A percentile compares a stretch with the other conserved stretches of the same genome.
These are phyloP conservation scores for Arvicanthis niloticus DNA, from an alignment of 2,113 vertebrate genomes.

Conservation along the genomic window DNA sequence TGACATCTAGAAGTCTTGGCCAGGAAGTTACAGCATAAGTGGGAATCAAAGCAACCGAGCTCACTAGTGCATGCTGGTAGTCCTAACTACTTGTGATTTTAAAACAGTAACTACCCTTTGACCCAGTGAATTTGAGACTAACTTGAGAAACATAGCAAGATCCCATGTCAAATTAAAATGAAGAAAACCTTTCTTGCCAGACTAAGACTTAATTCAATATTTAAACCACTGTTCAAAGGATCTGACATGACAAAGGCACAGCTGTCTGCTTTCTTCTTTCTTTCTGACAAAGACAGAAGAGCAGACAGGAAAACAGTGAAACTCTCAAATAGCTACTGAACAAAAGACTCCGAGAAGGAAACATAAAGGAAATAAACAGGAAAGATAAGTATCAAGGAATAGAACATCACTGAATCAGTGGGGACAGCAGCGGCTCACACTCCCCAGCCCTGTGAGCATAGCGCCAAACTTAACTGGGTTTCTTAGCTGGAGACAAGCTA, in stretches of 20 bases:
- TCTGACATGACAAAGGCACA: neutral
- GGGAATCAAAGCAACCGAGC: neutral
- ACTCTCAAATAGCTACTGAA: constrained; percentile 17
- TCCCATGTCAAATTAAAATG: neutral
- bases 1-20: neutral
- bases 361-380: constrained; percentile 13
- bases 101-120: neutral
- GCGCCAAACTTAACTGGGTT: constrained; percentile 15
- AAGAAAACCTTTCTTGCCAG: neutral
- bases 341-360: neutral
- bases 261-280: neutral
- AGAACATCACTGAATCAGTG: neutral
- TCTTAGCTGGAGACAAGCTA: constrained; percentile 28
- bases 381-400: neutral
- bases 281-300: neutral
- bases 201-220: constrained; percentile 5
- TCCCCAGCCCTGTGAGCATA: constrained; percentile 24
- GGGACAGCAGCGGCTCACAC: neutral
- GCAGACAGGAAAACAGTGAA: neutral
- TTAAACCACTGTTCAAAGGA: neutral
- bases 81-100: neutral
- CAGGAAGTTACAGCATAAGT: neutral
- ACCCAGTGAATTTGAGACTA: neutral
- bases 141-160: neutral
- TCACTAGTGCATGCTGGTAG: rapidly evolving